Evolutionary conservation across 2,113 vertebrate species (phyloP).

Genomic region (Dryoscopus gambensis): DNA sequence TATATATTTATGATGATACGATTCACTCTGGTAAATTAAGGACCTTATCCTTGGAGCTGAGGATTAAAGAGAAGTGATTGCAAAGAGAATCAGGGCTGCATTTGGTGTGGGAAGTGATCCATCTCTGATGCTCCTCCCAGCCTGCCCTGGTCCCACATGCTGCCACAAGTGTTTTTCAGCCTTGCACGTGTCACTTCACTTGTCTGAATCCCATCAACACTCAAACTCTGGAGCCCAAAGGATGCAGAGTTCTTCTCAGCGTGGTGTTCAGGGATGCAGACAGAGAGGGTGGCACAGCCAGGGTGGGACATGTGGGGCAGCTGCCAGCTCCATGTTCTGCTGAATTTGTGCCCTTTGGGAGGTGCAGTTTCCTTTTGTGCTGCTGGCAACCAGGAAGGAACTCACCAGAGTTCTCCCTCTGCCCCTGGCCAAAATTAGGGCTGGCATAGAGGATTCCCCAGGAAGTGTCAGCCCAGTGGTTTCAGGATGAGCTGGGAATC

Average conservation of each 20-base stretch:
- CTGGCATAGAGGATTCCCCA: neutral
- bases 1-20: accelerated
- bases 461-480: neutral
- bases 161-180: neutral
- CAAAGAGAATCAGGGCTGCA: neutral
- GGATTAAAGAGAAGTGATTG: neutral
- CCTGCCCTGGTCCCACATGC: accelerated
- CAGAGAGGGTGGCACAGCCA: neutral
- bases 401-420: neutral
- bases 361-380: neutral
- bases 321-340: neutral
- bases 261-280: neutral
- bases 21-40: neutral
- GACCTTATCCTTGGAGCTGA: neutral
- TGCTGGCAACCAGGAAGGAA: neutral
- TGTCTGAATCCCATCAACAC: neutral
- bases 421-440: neutral
- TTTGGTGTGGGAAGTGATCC: neutral
- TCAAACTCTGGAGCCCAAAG: accelerated
- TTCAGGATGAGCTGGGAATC: neutral
- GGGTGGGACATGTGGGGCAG: neutral
- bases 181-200: neutral
- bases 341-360: neutral
- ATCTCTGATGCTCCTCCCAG: neutral
- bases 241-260: accelerated